These are phyloP conservation scores for Xanthorhoe spadicearia DNA, from an alignment of 2,888 invertebrate genomes.

Conservation along the genomic window DNA sequence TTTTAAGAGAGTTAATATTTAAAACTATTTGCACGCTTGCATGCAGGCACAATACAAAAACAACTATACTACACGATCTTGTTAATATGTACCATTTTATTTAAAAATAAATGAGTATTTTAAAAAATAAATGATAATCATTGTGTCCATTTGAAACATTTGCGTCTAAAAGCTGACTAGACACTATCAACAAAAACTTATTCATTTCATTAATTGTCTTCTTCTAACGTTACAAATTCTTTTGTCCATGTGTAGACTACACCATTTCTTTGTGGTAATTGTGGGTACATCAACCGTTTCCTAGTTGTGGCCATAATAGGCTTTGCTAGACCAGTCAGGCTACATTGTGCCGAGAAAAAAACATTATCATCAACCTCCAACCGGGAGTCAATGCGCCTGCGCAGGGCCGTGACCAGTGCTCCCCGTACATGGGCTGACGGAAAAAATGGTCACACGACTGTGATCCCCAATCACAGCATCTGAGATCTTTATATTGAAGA, in stretches of 20 bases:
- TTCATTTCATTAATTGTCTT: neutral
- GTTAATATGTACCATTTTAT: too few species aligned
- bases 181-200: neutral
- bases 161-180: too few species aligned
- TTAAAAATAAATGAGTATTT: too few species aligned
- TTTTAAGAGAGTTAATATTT: too few species aligned
- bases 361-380: conserved; percentile 53
- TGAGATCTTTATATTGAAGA: too few species aligned
- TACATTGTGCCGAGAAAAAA: conserved; percentile 51
- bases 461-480: neutral
- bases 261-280: conserved; percentile 76
- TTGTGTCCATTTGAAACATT: too few species aligned
- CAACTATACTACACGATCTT: too few species aligned
- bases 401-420: conserved; percentile 12
- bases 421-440: neutral
- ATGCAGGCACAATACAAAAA: too few species aligned
- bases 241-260: conserved; percentile 44
- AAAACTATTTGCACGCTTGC: too few species aligned
- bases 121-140: too few species aligned
- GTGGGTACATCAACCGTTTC: conserved; percentile 65
- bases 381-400: conserved; percentile 39
- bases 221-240: conserved; percentile 20
- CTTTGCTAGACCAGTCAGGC: conserved; percentile 51
- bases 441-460: neutral
- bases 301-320: conserved; percentile 66